Conservation (phyloP, 2,888 invertebrate genomes). For the Clivina fossor region DNA sequence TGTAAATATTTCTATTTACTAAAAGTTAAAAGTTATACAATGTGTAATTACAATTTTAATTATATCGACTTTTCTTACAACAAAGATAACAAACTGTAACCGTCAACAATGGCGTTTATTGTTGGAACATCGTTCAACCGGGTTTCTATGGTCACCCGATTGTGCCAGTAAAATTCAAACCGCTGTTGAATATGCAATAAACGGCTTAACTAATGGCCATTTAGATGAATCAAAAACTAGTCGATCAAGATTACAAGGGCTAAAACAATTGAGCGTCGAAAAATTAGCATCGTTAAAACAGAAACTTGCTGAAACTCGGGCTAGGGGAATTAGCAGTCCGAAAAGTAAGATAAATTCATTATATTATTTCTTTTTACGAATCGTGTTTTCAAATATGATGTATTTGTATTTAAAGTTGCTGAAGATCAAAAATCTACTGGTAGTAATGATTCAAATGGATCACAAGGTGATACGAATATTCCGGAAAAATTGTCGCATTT, state of each 20-base stretch:
- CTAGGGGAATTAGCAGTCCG: constrained; percentile 35
- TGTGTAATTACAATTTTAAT: constrained; percentile 1
- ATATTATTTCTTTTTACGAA: not conserved
- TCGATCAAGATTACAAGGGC: constrained; percentile 62
- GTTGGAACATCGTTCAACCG: constrained; percentile 74
- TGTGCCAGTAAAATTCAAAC: constrained; percentile 26
- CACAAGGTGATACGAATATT: constrained; percentile 40
- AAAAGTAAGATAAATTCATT: constrained; percentile 44
- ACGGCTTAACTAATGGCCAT: constrained; percentile 42
- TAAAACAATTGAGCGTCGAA: constrained; percentile 70
- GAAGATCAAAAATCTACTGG: constrained; percentile 30
- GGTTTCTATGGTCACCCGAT: constrained; percentile 68
- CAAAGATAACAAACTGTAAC: constrained; percentile 69
- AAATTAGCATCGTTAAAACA: constrained; percentile 66
- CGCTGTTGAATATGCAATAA: constrained; percentile 27
- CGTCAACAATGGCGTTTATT: constrained; percentile 81
- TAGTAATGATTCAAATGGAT: constrained; percentile 36
- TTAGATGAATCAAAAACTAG: constrained; percentile 50
- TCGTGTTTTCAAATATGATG: not conserved
- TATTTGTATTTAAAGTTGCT: constrained; percentile 7
- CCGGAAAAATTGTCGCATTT: constrained; percentile 52
- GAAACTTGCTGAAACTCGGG: constrained; percentile 59
- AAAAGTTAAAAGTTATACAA: not conserved
- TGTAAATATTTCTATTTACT: constrained; percentile 7
- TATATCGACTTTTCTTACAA: too few species aligned